Conservation (phyloP, 2,113 vertebrate genomes). For the Panthera uncia region DNA sequence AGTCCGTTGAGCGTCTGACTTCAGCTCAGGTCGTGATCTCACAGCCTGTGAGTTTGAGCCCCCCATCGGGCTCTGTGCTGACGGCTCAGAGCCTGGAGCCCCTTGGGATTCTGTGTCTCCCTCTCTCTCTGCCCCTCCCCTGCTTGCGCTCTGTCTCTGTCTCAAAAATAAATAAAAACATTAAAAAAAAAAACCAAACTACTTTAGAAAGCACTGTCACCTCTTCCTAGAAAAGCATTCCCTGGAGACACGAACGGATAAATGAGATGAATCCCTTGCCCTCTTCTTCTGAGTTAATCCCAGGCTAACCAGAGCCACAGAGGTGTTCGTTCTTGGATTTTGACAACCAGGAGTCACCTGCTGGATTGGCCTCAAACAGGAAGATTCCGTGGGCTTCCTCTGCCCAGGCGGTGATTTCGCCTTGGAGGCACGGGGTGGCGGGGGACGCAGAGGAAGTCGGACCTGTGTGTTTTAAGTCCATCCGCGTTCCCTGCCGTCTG, state of each 20-base stretch:
- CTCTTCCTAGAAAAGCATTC: conserved; percentile 80
- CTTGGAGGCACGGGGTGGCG: neutral
- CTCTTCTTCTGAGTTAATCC: neutral
- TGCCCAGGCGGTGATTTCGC: neutral
- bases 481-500: neutral
- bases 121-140: no score
- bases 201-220: conserved; percentile 75
- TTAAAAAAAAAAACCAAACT: no score
- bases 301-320: neutral
- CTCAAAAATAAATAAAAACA: no score
- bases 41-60: no score
- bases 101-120: no score
- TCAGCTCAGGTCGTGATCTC: no score
- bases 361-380: neutral
- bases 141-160: no score
- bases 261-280: conserved; percentile 10
- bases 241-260: conserved; percentile 47
- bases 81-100: no score
- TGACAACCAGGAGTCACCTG: neutral
- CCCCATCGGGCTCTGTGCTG: no score
- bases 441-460: conserved; percentile 31
- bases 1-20: no score
- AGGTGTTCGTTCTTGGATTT: conserved; percentile 2
- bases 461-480: neutral
- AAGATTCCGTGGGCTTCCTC: neutral